Percentiles rank a stretch among this genome's conserved stretches.
Conservation (phyloP, 2,888 invertebrate species). For the Hetaerina titia region DNA sequence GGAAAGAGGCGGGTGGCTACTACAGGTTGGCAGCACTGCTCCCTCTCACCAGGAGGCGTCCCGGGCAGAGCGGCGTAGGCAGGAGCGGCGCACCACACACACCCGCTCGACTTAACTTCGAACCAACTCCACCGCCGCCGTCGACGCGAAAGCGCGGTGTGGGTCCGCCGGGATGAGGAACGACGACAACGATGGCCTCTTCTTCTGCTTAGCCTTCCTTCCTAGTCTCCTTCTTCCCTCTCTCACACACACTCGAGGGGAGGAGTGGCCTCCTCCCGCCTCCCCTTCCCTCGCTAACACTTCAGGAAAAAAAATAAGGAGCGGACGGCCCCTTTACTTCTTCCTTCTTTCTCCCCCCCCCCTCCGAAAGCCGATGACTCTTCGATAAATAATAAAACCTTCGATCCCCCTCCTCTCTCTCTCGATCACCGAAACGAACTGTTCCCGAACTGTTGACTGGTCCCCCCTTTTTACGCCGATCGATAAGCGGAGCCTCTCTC, state of each 20-base stretch:
- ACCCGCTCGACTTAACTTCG: conserved; percentile 18
- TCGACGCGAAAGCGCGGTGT: neutral
- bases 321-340: neutral
- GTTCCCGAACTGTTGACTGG: conserved; percentile 35
- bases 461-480: conserved; percentile 14
- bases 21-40: conserved; percentile 61
- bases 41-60: conserved; percentile 66
- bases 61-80: conserved; percentile 62
- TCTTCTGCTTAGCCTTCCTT: neutral
- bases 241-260: neutral
- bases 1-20: neutral
- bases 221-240: neutral
- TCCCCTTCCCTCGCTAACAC: neutral
- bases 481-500: conserved; percentile 34
- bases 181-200: neutral
- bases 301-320: neutral
- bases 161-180: neutral
- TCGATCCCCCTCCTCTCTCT: neutral
- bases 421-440: conserved; percentile 35
- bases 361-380: neutral
- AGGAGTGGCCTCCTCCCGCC: neutral
- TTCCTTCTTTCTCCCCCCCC: neutral
- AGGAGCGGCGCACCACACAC: conserved; percentile 45
- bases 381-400: neutral
- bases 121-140: conserved; percentile 23